Base-by-base conservation (phyloP, 2,888 invertebrate species). In the Trypoxylon attenuatum region DNA sequence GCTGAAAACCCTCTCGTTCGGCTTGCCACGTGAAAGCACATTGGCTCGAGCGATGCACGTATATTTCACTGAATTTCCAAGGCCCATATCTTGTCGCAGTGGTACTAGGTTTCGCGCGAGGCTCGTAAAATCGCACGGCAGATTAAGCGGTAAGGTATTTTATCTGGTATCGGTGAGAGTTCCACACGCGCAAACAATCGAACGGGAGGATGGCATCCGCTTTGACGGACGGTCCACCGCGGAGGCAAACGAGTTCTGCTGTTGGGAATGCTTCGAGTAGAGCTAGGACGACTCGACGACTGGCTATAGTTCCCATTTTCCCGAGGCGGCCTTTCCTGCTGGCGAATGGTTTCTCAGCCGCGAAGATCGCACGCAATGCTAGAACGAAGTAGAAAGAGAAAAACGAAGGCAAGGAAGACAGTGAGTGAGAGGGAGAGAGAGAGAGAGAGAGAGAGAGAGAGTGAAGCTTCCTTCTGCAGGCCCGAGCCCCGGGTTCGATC, bases 401-500 rank as follows among this genome's bases (percentile, higher is more conserved):
- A n/a, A n/a, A n/a, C n/a, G n/a, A n/a, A n/a, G n/a, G n/a, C n/a
- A n/a, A n/a, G n/a, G n/a, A n/a, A n/a, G n/a, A n/a, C n/a, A n/a
- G n/a, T n/a, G n/a, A n/a, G n/a, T n/a, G n/a, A n/a, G n/a, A n/a
- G n/a, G n/a, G n/a, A n/a, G n/a, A n/a, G n/a, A n/a, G n/a, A n/a
- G n/a, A n/a, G n/a, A n/a, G n/a, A n/a, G n/a, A n/a, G n/a, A n/a
- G n/a, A n/a, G n/a, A n/a, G n/a, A n/a, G n/a, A n/a, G n/a, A n/a
- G n/a, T n/a, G 73, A 70, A 72, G 66, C 76, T 71, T 72, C 72
- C 71, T 73, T 73, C 74, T 69, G 65, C 70, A 13, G 33, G 46
- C 46, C 60, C 70, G 29, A 51, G 68, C 62, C 68, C 75, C 77
- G 71, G 63, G 72, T 78, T 78, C 80, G 82, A 84, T 83, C 84